Evolutionary conservation across 2,113 vertebrate species (phyloP).

Genomic region (Zeus faber): DNA sequence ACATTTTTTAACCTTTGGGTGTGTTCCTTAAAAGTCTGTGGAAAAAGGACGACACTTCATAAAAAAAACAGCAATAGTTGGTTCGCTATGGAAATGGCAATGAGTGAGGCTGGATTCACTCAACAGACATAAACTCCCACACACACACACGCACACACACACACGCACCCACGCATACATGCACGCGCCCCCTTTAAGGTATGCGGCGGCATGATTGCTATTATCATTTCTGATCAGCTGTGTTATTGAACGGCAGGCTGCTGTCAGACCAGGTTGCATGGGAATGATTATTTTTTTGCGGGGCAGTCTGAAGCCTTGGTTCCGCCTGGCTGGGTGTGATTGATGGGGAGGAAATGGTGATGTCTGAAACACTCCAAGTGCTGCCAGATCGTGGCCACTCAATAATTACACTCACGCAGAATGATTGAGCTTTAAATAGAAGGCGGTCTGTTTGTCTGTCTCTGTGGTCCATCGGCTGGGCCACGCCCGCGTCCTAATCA

Average conservation of each 20-base stretch:
- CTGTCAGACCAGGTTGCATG: conserved; percentile 60
- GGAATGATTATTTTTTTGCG: conserved; percentile 69
- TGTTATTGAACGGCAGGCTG: conserved; percentile 65
- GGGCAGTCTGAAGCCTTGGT: conserved; percentile 59
- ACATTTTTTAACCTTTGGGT: conserved; percentile 56
- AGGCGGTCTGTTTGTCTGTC: conserved; percentile 21
- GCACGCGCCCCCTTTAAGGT: conserved; percentile 48
- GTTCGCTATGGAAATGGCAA: conserved; percentile 14
- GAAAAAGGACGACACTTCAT: conserved; percentile 40
- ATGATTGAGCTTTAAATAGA: conserved; percentile 50
- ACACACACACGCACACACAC: conserved; percentile 24
- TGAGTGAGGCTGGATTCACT: neutral
- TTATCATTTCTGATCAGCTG: conserved; percentile 75
- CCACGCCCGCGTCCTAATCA: too few species aligned
- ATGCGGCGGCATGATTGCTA: conserved; percentile 70
- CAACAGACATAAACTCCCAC: neutral
- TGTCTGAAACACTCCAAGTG: conserved; percentile 67
- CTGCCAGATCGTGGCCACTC: conserved; percentile 62
- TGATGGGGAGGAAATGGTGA: conserved; percentile 72
- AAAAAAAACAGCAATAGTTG: conserved; percentile 28
- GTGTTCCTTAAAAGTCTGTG: conserved; percentile 30
- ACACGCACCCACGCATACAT: conserved; percentile 6
- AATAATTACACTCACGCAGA: conserved; percentile 64
- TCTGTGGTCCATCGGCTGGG: too few species aligned
- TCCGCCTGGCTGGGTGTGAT: conserved; percentile 66